Evolutionary conservation across 2,113 vertebrate genomes (phyloP).

Genomic region (Sturnira hondurensis): DNA sequence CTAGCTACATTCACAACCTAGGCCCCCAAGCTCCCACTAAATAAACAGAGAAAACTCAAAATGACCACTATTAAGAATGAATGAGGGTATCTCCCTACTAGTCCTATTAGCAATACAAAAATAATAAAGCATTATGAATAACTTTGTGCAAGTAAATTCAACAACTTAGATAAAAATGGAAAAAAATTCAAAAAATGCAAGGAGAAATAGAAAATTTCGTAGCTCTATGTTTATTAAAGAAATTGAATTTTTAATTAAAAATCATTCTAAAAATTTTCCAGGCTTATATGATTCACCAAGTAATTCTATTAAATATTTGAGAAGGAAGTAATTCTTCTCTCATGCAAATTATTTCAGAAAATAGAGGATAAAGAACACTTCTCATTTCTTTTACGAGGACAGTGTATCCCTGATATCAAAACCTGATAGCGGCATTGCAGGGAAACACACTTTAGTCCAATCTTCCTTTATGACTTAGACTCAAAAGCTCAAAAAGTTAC

Average conservation of each 20-base stretch:
- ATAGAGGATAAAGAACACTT: neutral
- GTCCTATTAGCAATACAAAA: neutral
- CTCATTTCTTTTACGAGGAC: neutral
- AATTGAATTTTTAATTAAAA: no score
- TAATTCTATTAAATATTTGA: no score
- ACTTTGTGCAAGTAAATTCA: neutral
- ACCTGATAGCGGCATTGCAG: neutral
- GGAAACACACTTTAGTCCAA: neutral
- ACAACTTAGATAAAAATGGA: neutral
- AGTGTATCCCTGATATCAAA: neutral
- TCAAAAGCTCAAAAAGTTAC: neutral
- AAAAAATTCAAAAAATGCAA: neutral
- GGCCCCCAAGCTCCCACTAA: accelerated
- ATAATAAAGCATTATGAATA: neutral
- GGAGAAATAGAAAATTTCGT: neutral
- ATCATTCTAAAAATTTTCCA: no score
- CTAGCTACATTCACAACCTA: neutral
- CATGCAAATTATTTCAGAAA: neutral
- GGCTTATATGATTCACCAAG: no score
- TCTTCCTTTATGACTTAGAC: neutral
- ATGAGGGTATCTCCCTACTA: neutral
- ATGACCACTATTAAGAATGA: neutral
- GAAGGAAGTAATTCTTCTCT: neutral
- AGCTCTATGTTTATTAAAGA: neutral
- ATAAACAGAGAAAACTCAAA: neutral